Conservation (phyloP, 1,140 invertebrate species). For the Neodiprion pinetum region DNA sequence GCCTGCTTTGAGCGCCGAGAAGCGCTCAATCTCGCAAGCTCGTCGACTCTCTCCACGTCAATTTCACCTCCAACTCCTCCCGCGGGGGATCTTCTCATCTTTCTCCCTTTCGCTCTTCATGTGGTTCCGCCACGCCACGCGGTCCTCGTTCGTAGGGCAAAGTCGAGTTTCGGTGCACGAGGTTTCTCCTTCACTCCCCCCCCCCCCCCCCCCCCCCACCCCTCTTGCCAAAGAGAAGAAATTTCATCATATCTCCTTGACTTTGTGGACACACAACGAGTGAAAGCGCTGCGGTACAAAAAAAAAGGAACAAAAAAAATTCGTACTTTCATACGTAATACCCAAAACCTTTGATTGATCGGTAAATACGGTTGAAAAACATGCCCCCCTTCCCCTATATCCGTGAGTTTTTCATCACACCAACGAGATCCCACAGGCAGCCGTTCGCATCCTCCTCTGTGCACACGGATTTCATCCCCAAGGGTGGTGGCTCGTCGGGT, state of each 20-base stretch:
- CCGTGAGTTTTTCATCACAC: too few relatives aligned
- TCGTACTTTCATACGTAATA: neutral
- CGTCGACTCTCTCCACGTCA: neutral
- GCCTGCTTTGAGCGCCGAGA: neutral
- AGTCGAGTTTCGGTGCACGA: neutral
- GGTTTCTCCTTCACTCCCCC: too few relatives aligned
- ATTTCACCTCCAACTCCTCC: neutral
- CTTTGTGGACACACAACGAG: neutral
- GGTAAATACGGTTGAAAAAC: too few relatives aligned
- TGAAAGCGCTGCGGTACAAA: neutral
- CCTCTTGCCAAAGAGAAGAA: neutral
- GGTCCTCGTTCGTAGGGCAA: neutral
- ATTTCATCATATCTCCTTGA: neutral
- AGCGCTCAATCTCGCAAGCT: neutral
- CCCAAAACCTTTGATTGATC: neutral
- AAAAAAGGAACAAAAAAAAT: neutral
- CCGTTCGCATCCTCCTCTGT: too few relatives aligned
- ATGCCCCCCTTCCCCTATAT: too few relatives aligned
- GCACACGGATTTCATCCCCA: too few relatives aligned
- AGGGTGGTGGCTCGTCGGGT: too few relatives aligned
- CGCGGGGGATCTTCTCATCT: neutral
- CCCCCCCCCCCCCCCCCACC: too few relatives aligned
- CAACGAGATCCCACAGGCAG: too few relatives aligned
- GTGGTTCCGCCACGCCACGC: neutral
- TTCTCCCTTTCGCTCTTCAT: neutral